These are phyloP conservation scores for Darevskia nairensis DNA, from an alignment of 2,797 vertebrate species.

Conservation along the genomic window DNA sequence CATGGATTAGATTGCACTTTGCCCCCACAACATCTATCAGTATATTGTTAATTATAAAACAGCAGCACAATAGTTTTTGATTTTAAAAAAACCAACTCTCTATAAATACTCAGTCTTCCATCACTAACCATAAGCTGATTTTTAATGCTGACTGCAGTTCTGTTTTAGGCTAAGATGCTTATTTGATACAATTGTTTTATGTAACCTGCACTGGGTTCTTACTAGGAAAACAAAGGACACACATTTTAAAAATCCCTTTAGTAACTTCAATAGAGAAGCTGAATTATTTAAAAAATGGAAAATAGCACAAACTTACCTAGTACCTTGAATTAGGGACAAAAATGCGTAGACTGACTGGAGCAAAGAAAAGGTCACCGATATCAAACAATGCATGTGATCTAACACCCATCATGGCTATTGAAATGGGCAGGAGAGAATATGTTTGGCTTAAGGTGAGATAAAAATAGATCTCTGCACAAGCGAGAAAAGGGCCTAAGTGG, in stretches of 20 bases:
- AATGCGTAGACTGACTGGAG: neutral
- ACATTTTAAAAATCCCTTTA: neutral
- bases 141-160: neutral
- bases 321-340: neutral
- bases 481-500: neutral
- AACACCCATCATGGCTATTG: neutral
- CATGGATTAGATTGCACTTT: neutral
- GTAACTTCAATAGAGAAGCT: neutral
- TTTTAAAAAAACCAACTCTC: neutral
- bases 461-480: slow-evolving; percentile 24
- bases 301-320: slow-evolving; percentile 25
- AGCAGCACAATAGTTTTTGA: no score
- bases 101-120: neutral
- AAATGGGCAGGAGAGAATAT: slow-evolving; percentile 5
- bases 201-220: neutral
- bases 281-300: neutral
- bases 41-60: no score
- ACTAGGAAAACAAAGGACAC: neutral
- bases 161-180: neutral
- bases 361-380: neutral
- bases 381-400: slow-evolving; percentile 1
- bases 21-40: no score
- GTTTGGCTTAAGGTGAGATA: slow-evolving; percentile 8
- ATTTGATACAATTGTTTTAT: neutral
- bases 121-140: neutral